Conservation (phyloP, 1,140 invertebrate genomes). For the Plutomurus gul region DNA sequence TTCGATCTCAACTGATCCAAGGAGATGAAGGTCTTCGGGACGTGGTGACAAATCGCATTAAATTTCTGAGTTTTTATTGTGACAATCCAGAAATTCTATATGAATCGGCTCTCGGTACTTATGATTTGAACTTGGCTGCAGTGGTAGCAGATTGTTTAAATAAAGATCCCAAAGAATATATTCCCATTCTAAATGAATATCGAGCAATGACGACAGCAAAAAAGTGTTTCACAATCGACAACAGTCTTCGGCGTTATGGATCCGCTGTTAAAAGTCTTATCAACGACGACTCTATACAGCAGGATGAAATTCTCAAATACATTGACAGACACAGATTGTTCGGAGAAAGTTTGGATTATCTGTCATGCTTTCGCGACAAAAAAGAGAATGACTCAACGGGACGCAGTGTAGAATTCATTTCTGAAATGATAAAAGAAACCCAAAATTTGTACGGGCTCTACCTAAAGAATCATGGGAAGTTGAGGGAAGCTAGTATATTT, state of each 20-base stretch:
- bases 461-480: conserved; percentile 44
- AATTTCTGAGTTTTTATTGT: conserved; percentile 54
- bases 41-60: conserved; percentile 38
- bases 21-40: conserved; percentile 37
- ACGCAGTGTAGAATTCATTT: background rate
- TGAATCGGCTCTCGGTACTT: conserved; percentile 52
- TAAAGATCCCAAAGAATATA: conserved; percentile 53
- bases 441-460: conserved; percentile 41
- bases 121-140: conserved; percentile 46
- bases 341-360: conserved; percentile 10
- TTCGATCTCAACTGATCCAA: conserved; percentile 38
- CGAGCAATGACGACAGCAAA: background rate
- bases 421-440: background rate
- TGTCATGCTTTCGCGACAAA: background rate
- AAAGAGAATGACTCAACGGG: background rate
- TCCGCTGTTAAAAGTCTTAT: conserved; percentile 44
- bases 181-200: conserved; percentile 51
- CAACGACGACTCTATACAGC: background rate
- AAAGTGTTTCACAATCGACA: conserved; percentile 47
- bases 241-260: conserved; percentile 44
- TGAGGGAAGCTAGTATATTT: conserved; percentile 47
- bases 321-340: conserved; percentile 44
- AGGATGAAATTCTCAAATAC: conserved; percentile 46
- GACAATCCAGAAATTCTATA: conserved; percentile 51
- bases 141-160: conserved; percentile 51